These are phyloP conservation scores for Trachymyrmex septentrionalis DNA, from an alignment of 1,140 invertebrate species.

Conservation along the genomic window DNA sequence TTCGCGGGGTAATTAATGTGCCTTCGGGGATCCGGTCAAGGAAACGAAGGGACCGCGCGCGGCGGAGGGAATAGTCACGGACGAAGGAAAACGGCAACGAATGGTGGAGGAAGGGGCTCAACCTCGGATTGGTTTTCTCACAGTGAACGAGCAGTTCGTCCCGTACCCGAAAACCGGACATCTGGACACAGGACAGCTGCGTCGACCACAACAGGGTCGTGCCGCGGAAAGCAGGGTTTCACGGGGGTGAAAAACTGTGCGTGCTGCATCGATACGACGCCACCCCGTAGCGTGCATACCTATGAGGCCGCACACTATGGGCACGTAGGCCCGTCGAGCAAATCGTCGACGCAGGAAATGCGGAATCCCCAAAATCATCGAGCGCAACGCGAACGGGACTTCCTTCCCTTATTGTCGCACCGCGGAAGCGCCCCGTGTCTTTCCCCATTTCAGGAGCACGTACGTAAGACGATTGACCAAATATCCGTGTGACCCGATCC, in stretches of 20 bases:
- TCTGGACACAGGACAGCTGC: slow-evolving; percentile 83
- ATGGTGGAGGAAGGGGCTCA: slow-evolving; percentile 68
- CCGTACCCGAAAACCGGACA: slow-evolving; percentile 79
- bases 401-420: slow-evolving; percentile 11
- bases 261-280: slow-evolving; percentile 37
- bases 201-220: slow-evolving; percentile 67
- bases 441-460: slow-evolving; percentile 22
- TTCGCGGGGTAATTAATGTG: slow-evolving; percentile 82
- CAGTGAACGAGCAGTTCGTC: slow-evolving; percentile 72
- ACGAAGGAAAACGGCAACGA: slow-evolving; percentile 71
- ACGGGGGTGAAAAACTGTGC: slow-evolving; percentile 58
- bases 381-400: slow-evolving; percentile 23
- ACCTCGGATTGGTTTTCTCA: slow-evolving; percentile 80
- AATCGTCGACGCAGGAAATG: slow-evolving; percentile 50
- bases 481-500: slow-evolving; percentile 80
- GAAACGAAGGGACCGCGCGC: slow-evolving; percentile 57
- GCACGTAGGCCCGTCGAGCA: slow-evolving; percentile 36
- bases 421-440: slow-evolving; percentile 50
- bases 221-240: slow-evolving; percentile 59
- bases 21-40: slow-evolving; percentile 68
- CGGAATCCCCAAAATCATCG: slow-evolving; percentile 42
- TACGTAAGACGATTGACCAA: slow-evolving; percentile 64
- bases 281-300: slow-evolving; percentile 31
- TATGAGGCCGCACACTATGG: slow-evolving; percentile 4
- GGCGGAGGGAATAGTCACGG: slow-evolving; percentile 46